Base-by-base conservation (phyloP, 2,797 vertebrate species). In the Rhynchonycteris naso region DNA sequence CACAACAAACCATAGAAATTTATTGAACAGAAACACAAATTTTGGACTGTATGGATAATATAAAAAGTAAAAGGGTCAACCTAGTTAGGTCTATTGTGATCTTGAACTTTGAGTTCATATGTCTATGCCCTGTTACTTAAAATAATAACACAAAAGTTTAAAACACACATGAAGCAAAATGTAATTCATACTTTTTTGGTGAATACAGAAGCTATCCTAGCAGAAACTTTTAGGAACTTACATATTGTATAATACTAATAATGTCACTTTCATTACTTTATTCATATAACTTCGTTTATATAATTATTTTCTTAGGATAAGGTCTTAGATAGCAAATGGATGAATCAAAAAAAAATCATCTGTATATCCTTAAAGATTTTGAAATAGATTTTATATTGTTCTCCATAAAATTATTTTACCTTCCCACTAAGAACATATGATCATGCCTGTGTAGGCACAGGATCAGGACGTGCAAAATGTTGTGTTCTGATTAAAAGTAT, bases 11-110 rank as follows among this genome's bases (percentile, higher is more conserved):
- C 58, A 47, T 24, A 79, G n/a, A 28, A 66, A 12, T 75, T 84
- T 33, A 52, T 2, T 88, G 79, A 93, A 52, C 47, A 83, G 13
- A 75, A 89, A 93, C 7, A 92, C 38, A 81, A 28, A 88, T 21
- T 88, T 78, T 26, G 16, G 26, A 38, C 18, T 33, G 56, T 19
- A 6, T 63, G 11, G 18, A 7, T 72, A 58, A 89, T 19, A 65
- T 21, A 84, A 43, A 68, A 8, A 90, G 72, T 54, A 12, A 79
- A 90, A 30, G 35, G 28, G 33, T 92, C 33, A 63, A 3, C 50
- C 84, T 88, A 88, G 18, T 71, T 88, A 63, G 5, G 4, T 43
- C 9, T 86, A 35, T 6, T 78, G 4, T 74, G 16, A 76, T 56
- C 3, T 50, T 50, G 22, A 63, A 12, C 8, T 56, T 4, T 69